Percentiles rank a stretch among this genome's conserved stretches.
phyloP scores from a whole-genome alignment of 2,797 vertebrate species.

The Fundulus diaphanus region DNA sequence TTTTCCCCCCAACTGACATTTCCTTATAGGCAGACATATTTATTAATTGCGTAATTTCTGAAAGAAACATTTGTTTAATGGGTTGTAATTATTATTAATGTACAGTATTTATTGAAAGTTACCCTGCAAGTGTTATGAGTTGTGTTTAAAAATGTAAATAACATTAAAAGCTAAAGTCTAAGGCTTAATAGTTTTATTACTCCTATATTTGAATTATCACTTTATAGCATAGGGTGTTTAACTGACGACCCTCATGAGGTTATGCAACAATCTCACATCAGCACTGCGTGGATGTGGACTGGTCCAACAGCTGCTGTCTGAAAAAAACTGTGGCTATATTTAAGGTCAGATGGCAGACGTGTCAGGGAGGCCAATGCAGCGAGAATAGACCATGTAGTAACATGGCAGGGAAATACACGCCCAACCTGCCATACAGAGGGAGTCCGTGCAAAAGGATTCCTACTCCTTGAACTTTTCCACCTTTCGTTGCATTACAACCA shows the following conservation, averaged over 20 bases:
- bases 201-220: neutral
- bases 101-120: constrained; percentile 62
- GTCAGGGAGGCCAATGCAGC: constrained; percentile 39
- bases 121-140: constrained; percentile 14
- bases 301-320: constrained; percentile 52
- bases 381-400: constrained; percentile 38
- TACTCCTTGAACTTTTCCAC: neutral
- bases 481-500: neutral
- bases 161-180: neutral
- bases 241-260: constrained; percentile 2
- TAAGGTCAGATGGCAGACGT: constrained; percentile 43
- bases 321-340: constrained; percentile 39
- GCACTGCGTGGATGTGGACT: constrained; percentile 19
- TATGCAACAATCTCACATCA: constrained; percentile 35
- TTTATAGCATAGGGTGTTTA: neutral
- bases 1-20: constrained; percentile 10
- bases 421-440: neutral
- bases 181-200: neutral
- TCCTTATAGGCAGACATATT: constrained; percentile 15
- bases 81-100: constrained; percentile 28
- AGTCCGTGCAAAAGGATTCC: neutral
- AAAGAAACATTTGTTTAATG: constrained; percentile 35
- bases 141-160: constrained; percentile 4
- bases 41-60: constrained; percentile 26
- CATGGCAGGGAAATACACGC: constrained; percentile 15